Conservation (phyloP, 2,888 invertebrate species). For the Nemapogon koenigi region DNA sequence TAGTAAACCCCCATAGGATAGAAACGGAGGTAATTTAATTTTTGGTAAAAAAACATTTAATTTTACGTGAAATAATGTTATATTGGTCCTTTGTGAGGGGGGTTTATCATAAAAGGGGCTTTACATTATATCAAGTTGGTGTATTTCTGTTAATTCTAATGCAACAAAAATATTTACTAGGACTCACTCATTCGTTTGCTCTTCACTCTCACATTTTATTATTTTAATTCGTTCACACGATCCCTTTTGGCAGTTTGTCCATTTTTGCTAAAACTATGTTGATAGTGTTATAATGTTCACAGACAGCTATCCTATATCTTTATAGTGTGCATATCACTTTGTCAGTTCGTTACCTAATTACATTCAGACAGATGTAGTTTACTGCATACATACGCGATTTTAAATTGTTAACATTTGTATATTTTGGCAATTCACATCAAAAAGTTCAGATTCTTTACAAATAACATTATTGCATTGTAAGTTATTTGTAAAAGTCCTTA, state of each 20-base stretch:
- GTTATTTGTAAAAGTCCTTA: too few relatives aligned
- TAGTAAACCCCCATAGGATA: constrained; percentile 33
- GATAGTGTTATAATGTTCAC: too few relatives aligned
- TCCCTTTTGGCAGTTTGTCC: constrained; percentile 59
- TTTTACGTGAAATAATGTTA: neutral
- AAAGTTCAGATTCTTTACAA: too few relatives aligned
- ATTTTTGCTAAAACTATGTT: too few relatives aligned
- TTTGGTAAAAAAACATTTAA: constrained; percentile 3
- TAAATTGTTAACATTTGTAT: too few relatives aligned
- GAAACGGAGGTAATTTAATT: neutral
- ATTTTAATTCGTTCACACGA: constrained; percentile 17
- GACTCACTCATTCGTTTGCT: constrained; percentile 20
- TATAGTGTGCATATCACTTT: too few relatives aligned
- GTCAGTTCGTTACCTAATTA: too few relatives aligned
- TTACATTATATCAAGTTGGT: constrained; percentile 45
- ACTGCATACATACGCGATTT: too few relatives aligned
- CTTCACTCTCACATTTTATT: constrained; percentile 19
- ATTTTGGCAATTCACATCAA: too few relatives aligned
- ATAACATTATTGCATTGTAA: too few relatives aligned
- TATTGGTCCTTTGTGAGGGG: constrained; percentile 19
- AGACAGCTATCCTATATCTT: constrained; percentile 34
- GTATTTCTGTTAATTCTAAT: constrained; percentile 52
- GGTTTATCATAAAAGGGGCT: constrained; percentile 37
- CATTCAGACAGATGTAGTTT: too few relatives aligned
- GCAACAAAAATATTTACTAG: constrained; percentile 36